Conservation (phyloP, 2,113 vertebrate species). For the Aplodontia rufa region DNA sequence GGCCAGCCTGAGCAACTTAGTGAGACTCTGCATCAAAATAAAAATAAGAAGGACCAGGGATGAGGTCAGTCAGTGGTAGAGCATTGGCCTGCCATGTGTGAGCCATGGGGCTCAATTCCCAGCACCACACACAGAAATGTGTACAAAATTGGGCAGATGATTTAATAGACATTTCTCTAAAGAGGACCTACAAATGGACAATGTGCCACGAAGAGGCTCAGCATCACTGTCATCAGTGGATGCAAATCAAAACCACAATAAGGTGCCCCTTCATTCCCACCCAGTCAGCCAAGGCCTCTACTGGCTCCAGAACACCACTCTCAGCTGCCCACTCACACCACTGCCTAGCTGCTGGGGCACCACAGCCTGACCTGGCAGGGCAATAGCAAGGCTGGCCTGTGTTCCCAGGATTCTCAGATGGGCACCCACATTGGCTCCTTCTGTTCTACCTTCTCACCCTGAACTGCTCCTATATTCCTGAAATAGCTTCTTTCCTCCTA, state of each 20-base stretch:
- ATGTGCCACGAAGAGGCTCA: background rate
- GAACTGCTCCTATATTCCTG: background rate
- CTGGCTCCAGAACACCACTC: too few species aligned
- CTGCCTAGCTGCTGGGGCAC: background rate
- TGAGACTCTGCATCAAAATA: too few species aligned
- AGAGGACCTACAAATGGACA: too few species aligned
- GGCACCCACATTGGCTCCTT: background rate
- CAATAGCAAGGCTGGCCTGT: background rate
- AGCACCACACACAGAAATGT: too few species aligned
- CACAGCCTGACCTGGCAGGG: background rate
- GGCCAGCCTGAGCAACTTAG: background rate
- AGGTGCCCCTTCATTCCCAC: background rate
- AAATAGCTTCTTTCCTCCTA: background rate
- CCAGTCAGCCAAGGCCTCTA: rapidly evolving
- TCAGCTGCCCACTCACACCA: background rate
- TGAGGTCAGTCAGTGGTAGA: too few species aligned
- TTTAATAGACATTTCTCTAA: too few species aligned
- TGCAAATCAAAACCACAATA: background rate
- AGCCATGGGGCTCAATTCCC: too few species aligned
- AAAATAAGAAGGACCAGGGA: too few species aligned
- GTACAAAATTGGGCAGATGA: too few species aligned
- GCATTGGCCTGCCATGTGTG: too few species aligned
- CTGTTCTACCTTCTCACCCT: rapidly evolving
- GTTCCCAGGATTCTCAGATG: background rate
- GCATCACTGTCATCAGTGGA: background rate